A percentile compares a stretch with the other conserved stretches of the same genome.
phyloP scores from a whole-genome alignment of 2,888 invertebrate genomes.

The Ethmia dodecea region DNA sequence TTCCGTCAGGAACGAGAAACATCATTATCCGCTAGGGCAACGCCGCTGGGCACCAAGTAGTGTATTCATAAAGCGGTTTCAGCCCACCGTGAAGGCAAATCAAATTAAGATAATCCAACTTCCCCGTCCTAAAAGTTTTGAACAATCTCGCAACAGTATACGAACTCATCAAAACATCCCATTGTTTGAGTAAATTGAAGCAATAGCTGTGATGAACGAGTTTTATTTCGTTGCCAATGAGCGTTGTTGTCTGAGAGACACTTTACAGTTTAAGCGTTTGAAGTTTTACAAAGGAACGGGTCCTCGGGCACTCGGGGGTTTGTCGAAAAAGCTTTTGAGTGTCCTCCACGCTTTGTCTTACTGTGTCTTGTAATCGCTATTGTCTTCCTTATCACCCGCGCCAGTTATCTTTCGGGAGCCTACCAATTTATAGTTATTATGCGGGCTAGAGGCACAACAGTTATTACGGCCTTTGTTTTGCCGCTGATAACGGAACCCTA shows the following conservation, averaged over 20 bases:
- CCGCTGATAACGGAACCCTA: conserved; percentile 35
- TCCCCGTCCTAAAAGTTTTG: conserved; percentile 27
- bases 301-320: conserved; percentile 21
- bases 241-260: conserved; percentile 40
- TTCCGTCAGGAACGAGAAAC: too few relatives aligned
- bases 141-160: conserved; percentile 35
- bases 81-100: too few relatives aligned
- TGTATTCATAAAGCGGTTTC: too few relatives aligned
- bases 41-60: too few relatives aligned
- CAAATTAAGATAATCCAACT: conserved; percentile 24
- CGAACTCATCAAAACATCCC: conserved; percentile 38
- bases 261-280: conserved; percentile 42
- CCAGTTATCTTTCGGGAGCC: conserved; percentile 35
- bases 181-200: conserved; percentile 49
- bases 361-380: conserved; percentile 45
- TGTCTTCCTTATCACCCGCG: conserved; percentile 44
- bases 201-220: conserved; percentile 46
- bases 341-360: conserved; percentile 41
- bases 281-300: conserved; percentile 43
- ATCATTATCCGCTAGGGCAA: too few relatives aligned
- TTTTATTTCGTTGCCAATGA: conserved; percentile 46
- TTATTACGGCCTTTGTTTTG: conserved; percentile 41
- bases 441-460: conserved; percentile 36
- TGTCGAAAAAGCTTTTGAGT: conserved; percentile 47
- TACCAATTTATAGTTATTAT: conserved; percentile 51